A percentile compares a stretch with the other conserved stretches of the same genome.
Evolutionary conservation across 2,797 vertebrate genomes (phyloP).

Genomic region (Agapornis canus): DNA sequence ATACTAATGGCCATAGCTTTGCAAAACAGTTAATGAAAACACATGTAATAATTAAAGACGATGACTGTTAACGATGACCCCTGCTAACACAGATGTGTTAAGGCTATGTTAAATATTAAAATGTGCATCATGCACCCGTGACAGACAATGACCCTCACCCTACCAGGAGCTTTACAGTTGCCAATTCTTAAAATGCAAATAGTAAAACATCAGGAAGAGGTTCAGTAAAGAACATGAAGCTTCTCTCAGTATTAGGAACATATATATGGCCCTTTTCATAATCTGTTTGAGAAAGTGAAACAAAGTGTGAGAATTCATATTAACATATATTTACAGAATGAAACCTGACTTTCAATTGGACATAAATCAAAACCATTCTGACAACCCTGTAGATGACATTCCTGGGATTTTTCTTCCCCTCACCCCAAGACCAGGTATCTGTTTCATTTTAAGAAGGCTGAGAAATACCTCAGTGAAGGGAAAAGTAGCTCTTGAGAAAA

Average conservation of each 20-base stretch:
- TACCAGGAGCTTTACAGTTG: not conserved
- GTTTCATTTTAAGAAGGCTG: not conserved
- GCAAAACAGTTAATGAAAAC: not conserved
- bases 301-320: not conserved
- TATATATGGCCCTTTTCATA: not conserved
- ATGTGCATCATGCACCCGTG: not conserved
- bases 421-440: not conserved
- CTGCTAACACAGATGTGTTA: not conserved
- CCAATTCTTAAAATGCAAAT: not conserved
- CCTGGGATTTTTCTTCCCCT: not conserved
- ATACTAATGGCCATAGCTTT: not conserved
- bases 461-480: not conserved
- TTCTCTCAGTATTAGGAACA: not conserved
- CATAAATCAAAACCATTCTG: not conserved
- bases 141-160: not conserved
- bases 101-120: not conserved
- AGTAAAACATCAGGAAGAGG: not conserved
- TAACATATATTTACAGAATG: not conserved
- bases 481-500: not conserved
- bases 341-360: not conserved
- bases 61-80: not conserved
- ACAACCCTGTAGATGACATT: not conserved
- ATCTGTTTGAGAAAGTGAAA: not conserved
- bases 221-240: not conserved
- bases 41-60: not conserved